phyloP scores from a whole-genome alignment of 2,888 invertebrate genomes.

The Tachina fera region DNA sequence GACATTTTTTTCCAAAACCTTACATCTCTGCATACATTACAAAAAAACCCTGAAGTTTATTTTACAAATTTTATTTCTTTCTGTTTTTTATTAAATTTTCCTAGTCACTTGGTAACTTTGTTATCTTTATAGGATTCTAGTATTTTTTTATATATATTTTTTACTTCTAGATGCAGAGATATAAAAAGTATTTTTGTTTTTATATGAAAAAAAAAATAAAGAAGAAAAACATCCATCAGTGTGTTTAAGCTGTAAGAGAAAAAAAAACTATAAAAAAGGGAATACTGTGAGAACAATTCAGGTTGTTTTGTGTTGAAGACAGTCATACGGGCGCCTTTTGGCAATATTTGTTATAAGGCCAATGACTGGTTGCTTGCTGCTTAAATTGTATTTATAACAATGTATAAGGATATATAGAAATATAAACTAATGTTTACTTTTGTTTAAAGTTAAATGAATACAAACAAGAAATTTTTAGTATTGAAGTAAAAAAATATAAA shows the following conservation, averaged over 20 bases:
- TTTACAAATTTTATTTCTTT: slow-evolving; percentile 21
- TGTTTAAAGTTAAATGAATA: background rate
- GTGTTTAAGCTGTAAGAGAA: slow-evolving; percentile 29
- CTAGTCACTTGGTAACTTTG: slow-evolving; percentile 60
- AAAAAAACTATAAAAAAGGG: slow-evolving; percentile 29
- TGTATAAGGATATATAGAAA: background rate
- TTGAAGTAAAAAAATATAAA: background rate
- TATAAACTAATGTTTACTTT: background rate
- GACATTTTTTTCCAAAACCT: slow-evolving; percentile 53
- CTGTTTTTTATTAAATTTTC: background rate
- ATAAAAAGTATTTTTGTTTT: slow-evolving; percentile 51
- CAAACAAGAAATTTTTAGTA: background rate
- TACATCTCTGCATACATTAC: background rate
- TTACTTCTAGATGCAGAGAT: slow-evolving; percentile 52
- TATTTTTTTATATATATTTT: background rate
- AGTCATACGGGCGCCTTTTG: slow-evolving; percentile 69
- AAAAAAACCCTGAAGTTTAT: slow-evolving; percentile 18
- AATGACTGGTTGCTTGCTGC: slow-evolving; percentile 64
- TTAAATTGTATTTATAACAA: slow-evolving; percentile 39
- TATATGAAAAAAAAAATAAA: background rate
- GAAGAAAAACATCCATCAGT: slow-evolving; percentile 7
- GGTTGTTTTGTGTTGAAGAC: slow-evolving; percentile 66
- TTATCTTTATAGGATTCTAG: slow-evolving; percentile 58
- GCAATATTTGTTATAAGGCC: slow-evolving; percentile 65
- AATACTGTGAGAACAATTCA: slow-evolving; percentile 57